phyloP scores from a whole-genome alignment of 1,140 invertebrate species.

The Odontomachus brunneus region DNA sequence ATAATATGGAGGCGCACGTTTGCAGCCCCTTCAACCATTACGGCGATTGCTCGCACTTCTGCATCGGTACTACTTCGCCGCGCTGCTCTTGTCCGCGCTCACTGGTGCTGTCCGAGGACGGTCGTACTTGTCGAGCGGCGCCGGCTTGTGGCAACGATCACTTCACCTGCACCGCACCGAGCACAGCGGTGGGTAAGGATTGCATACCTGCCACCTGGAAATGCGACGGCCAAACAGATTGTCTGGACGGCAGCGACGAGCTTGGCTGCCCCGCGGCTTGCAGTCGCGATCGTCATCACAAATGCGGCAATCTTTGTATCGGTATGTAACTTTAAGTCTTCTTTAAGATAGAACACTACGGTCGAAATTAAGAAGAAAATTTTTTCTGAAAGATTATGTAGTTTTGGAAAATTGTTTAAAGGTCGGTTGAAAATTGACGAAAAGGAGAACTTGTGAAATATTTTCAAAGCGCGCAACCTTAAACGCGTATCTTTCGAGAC shows the following conservation, averaged over 20 bases:
- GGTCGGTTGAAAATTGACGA: no score
- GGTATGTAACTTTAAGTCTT: constrained; percentile 80
- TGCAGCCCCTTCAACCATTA: constrained; percentile 83
- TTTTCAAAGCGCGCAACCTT: no score
- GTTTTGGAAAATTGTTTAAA: no score
- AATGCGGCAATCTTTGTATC: constrained; percentile 92
- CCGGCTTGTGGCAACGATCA: constrained; percentile 92
- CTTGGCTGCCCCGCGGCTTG: constrained; percentile 89
- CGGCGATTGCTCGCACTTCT: constrained; percentile 90
- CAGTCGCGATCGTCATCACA: constrained; percentile 89
- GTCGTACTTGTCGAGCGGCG: constrained; percentile 89
- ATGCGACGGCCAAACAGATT: constrained; percentile 94
- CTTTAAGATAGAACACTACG: no score
- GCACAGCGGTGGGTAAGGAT: constrained; percentile 85
- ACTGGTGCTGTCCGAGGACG: constrained; percentile 89
- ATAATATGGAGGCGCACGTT: constrained; percentile 81
- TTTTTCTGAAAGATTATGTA: no score
- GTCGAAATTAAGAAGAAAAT: no score
- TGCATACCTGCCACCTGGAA: constrained; percentile 95
- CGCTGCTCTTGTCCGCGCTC: constrained; percentile 93
- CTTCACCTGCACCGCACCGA: constrained; percentile 90
- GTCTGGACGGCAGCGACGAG: constrained; percentile 93
- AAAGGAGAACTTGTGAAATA: no score
- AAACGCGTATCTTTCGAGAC: no score
- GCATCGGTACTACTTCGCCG: constrained; percentile 85